Percentiles rank a stretch among this genome's conserved stretches.
Conservation (phyloP, 2,797 vertebrate genomes). For the Brachymystax lenok region DNA sequence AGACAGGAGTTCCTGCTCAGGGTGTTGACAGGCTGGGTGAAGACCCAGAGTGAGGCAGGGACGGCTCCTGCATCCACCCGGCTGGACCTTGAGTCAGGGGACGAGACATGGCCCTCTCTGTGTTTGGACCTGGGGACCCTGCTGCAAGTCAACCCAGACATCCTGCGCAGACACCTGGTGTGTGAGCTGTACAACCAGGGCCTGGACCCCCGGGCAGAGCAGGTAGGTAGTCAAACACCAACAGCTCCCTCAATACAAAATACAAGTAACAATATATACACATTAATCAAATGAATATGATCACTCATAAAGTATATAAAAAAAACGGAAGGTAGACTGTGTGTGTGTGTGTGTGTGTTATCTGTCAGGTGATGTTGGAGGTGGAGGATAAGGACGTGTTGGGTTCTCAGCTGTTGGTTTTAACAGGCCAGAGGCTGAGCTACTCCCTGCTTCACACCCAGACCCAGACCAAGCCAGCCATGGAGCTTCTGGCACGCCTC, state of each 20-base stretch:
- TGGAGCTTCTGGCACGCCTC: constrained; percentile 90
- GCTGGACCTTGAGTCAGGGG: constrained; percentile 45
- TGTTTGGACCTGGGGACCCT: constrained; percentile 84
- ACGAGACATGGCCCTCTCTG: constrained; percentile 83
- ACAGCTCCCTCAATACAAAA: neutral
- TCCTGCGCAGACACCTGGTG: constrained; percentile 87
- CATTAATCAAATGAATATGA: neutral
- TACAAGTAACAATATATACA: neutral
- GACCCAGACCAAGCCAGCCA: constrained; percentile 81
- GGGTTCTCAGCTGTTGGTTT: constrained; percentile 91
- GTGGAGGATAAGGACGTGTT: constrained; percentile 94
- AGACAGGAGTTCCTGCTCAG: constrained; percentile 92
- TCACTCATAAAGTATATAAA: too few species aligned
- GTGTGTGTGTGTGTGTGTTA: neutral
- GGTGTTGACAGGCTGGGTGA: constrained; percentile 84
- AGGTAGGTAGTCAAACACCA: constrained; percentile 72
- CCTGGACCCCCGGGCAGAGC: constrained; percentile 87
- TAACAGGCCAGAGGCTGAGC: constrained; percentile 91
- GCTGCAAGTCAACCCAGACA: constrained; percentile 89
- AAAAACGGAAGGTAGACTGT: too few species aligned
- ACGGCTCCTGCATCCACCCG: constrained; percentile 28
- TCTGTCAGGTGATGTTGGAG: constrained; percentile 83
- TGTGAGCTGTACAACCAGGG: constrained; percentile 93
- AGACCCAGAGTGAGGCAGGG: constrained; percentile 72
- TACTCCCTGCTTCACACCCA: constrained; percentile 85